Evolutionary conservation across 1,140 invertebrate species (phyloP), one percentile per base, ranked within the genome.

Genomic region (Mercenaria mercenaria): DNA sequence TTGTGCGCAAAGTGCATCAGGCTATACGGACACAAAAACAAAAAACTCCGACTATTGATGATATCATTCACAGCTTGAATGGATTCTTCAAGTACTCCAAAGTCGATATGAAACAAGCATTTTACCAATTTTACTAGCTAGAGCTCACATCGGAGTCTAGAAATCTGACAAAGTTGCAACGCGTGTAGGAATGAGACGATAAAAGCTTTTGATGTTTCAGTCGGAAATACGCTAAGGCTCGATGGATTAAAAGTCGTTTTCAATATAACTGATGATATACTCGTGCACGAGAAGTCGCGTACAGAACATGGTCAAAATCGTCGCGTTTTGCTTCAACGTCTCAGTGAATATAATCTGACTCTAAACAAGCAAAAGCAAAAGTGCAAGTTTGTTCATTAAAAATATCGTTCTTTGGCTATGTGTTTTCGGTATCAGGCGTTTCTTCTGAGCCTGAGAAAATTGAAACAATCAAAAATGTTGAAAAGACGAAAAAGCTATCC

Each of bases 61-160:
- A 93, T n/a, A 50, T 92, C 3, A 64, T 93, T 23, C 29, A 47
- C 23, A 90, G 92, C 39, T 59, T 93, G n/a, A 85, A 93, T n/a
- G 89, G 83, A 50, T 64, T 77, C 1, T 81, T 47, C 50, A 59
- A 79, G 3, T 91, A 93, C 43, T 86, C 86, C 13, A 93, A 92
- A 47, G 29, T 93, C 13, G 91, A 93, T 56, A 50, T 93, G 0
- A 1, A 47, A 8, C 39, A 85, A 67, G 92, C 76, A 15, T 94
- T 88, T 83, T 91, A 94, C 77, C 93, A 94, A n/a, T n/a, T n/a
- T n/a, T n/a, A n/a, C n/a, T n/a, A n/a, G 50, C 29, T 94, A 1
- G 92, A 92, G 47, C 43, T 92, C 3, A 52, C 85, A 8, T 23
- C 50, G 39, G 90, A 77, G n/a, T 77, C 74, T 3, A 43, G 32